Percentiles rank a stretch among this genome's conserved stretches.
These are phyloP conservation scores for Piprites chloris DNA, from an alignment of 2,113 vertebrate genomes.

Conservation along the genomic window DNA sequence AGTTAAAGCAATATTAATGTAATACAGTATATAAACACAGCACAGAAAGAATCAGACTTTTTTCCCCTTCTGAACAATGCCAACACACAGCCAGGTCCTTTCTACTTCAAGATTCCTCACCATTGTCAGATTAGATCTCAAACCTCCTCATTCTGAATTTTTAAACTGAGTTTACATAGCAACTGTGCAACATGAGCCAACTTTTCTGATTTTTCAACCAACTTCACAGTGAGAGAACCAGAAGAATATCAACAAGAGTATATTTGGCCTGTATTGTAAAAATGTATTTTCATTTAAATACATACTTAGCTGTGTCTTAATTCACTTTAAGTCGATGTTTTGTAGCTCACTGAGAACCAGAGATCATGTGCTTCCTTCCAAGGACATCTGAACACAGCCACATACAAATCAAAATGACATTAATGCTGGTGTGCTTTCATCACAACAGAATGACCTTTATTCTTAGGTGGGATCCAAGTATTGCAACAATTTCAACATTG, in stretches of 20 bases:
- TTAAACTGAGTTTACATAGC: background rate
- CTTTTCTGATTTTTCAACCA: background rate
- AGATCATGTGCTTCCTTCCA: background rate
- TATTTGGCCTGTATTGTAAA: background rate
- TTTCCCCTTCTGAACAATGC: background rate
- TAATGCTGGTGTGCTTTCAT: background rate
- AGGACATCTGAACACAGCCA: background rate
- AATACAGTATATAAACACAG: background rate
- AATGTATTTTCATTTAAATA: background rate
- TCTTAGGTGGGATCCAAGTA: background rate
- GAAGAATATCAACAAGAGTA: background rate
- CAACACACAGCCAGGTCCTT: background rate
- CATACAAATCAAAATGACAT: background rate
- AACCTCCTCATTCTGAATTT: background rate
- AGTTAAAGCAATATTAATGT: background rate
- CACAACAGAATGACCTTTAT: background rate
- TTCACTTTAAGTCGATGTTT: background rate
- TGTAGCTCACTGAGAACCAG: background rate
- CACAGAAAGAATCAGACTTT: background rate
- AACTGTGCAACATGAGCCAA: background rate
- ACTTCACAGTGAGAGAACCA: background rate
- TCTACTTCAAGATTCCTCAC: background rate
- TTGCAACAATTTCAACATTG: background rate
- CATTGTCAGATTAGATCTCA: background rate
- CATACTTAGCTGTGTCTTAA: background rate